Evolutionary conservation across 1,140 invertebrate genomes (phyloP), one percentile per base, ranked within the genome.

Genomic region (Nasonia giraulti): DNA sequence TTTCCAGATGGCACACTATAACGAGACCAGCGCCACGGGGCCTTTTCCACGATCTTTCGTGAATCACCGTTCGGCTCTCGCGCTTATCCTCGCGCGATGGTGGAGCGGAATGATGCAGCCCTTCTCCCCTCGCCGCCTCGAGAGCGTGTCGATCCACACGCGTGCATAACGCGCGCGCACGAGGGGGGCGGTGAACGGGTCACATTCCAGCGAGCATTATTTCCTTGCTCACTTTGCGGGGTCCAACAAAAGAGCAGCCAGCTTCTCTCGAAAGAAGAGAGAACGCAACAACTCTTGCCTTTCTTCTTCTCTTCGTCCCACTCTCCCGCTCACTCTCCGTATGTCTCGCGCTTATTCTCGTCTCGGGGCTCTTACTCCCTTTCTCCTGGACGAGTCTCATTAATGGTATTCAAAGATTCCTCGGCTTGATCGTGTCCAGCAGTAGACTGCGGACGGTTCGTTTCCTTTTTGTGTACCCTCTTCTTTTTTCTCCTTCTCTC

Each of bases 181-280:
- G 2, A 50, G 12, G 20, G 55, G 17, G 20, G 74, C 91, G 90
- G 90, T 91, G 90, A 90, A 91, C 89, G 91, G 92, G 91, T 93
- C 92, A 93, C 92, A 93, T 93, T 93, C 92, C 92, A 90, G 31
- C 47, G 84, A 77, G 92, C 90, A 93, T 93, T 93, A 92, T 93
- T 92, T 92, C 90, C 91, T 90, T 85, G 87, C 89, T 88, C 89
- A 86, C 88, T 89, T 87, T 86, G 87, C 83, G 37, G 88, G 88
- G 85, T 86, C 87, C 90, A 91, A 92, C 91, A 92, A 92, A 92
- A 91, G 91, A 86, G 87, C 78, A 89, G 83, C 88, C 78, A 89
- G 83, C 88, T 89, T 85, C 88, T 89, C 87, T 89, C 87, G 89
- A 90, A 92, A 90, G 88, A 85, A 88, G 87, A 89, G 78, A 85